Percentiles rank a stretch among this genome's conserved stretches.
phyloP scores from a whole-genome alignment of 1,140 invertebrate genomes.

The Diachasmimorpha longicaudata region DNA sequence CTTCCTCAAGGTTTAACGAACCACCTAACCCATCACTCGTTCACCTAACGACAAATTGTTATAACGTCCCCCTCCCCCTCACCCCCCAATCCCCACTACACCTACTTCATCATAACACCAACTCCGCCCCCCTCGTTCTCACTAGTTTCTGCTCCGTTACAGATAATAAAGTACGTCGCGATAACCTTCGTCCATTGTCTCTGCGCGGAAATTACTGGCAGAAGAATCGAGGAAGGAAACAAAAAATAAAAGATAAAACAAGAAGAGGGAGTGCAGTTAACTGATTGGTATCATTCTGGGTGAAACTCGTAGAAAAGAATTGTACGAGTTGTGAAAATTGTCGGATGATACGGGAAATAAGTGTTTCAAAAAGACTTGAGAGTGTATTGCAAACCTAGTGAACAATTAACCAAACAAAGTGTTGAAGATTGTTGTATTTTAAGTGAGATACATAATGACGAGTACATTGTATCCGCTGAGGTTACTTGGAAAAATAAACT shows the following conservation, averaged over 20 bases:
- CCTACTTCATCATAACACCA: constrained; percentile 13
- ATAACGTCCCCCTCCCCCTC: constrained; percentile 3
- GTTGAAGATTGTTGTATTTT: not conserved
- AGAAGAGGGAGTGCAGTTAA: not conserved
- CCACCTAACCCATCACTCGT: constrained; percentile 28
- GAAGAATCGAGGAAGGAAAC: not conserved
- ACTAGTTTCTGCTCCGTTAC: constrained; percentile 19
- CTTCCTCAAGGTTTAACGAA: constrained; percentile 25
- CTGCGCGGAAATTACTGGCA: constrained; percentile 5
- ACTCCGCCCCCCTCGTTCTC: not conserved
- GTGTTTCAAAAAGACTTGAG: not conserved
- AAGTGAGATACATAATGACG: not conserved
- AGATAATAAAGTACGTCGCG: constrained; percentile 26
- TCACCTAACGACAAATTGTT: constrained; percentile 26
- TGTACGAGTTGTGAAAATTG: not conserved
- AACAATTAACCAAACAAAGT: not conserved
- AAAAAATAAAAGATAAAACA: not conserved
- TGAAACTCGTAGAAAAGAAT: not conserved
- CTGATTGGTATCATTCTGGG: not conserved
- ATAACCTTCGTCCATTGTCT: constrained; percentile 29
- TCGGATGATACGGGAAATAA: not conserved
- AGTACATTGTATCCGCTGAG: not conserved
- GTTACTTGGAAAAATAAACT: not conserved
- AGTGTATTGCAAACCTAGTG: not conserved
- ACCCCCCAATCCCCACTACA: constrained; percentile 17